Percentiles rank a stretch among this genome's conserved stretches.
These are phyloP conservation scores for Rapana venosa DNA, from an alignment of 2,888 invertebrate species.

Conservation along the genomic window DNA sequence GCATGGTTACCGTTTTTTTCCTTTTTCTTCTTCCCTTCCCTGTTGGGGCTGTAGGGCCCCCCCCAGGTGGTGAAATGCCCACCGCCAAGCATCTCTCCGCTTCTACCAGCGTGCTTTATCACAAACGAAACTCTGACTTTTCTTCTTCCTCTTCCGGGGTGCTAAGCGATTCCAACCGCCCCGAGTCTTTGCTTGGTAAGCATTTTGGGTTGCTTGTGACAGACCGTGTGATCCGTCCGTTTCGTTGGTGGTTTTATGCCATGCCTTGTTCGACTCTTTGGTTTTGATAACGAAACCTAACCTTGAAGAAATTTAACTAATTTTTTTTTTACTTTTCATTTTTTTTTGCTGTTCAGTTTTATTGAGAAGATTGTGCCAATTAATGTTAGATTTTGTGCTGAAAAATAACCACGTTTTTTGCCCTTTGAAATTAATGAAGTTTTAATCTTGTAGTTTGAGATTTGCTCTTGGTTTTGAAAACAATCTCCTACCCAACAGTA, in stretches of 20 bases:
- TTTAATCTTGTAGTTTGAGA: no score
- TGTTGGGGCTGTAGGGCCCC: constrained; percentile 46
- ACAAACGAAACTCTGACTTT: constrained; percentile 70
- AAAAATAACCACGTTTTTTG: no score
- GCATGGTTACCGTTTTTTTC: constrained; percentile 44
- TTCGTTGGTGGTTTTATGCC: background rate
- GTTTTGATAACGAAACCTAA: background rate
- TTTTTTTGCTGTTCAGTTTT: background rate
- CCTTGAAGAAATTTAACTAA: background rate
- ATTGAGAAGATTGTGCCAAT: background rate
- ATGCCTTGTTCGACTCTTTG: no score
- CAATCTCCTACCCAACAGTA: no score
- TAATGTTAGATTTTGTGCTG: background rate
- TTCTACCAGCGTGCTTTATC: constrained; percentile 71
- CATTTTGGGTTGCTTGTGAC: background rate
- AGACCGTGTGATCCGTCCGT: background rate
- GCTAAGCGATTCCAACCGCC: constrained; percentile 59
- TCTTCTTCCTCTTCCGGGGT: constrained; percentile 67
- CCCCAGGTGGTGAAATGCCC: constrained; percentile 58
- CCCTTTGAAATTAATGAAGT: no score
- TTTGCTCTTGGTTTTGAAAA: no score
- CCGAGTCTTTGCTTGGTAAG: constrained; percentile 72
- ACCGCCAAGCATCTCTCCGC: constrained; percentile 70
- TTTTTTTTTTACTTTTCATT: no score
- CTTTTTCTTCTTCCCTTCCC: constrained; percentile 14